Conservation (phyloP, 2,888 invertebrate species). For the Apotomis capreana region DNA sequence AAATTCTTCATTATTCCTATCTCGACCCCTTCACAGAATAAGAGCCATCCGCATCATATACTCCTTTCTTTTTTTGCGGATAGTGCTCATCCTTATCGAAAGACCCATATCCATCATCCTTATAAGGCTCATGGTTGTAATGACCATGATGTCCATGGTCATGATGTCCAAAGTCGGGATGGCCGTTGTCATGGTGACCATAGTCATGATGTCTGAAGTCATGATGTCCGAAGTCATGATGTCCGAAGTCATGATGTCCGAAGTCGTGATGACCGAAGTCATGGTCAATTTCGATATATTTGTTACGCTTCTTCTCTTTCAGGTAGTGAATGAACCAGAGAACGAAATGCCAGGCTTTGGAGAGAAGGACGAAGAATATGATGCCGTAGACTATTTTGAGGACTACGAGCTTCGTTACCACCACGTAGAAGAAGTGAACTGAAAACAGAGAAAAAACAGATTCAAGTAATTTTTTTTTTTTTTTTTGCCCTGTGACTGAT, state of each 20-base stretch:
- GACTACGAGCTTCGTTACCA: conserved; percentile 70
- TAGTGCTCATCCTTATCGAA: conserved; percentile 26
- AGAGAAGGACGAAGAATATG: conserved; percentile 64
- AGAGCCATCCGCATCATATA: conserved; percentile 75
- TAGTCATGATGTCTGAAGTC: conserved; percentile 43
- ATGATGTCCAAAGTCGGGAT: conserved; percentile 24
- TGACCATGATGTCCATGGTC: conserved; percentile 46
- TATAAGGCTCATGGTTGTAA: conserved; percentile 46
- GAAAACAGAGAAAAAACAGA: conserved; percentile 53
- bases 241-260: conserved; percentile 43
- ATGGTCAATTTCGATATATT: conserved; percentile 63
- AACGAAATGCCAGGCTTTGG: conserved; percentile 71
- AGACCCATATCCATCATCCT: conserved; percentile 37
- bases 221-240: conserved; percentile 38
- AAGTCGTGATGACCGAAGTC: conserved; percentile 39
- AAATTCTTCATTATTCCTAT: not conserved
- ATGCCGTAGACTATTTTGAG: conserved; percentile 72
- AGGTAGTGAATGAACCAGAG: conserved; percentile 73
- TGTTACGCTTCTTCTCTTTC: conserved; percentile 65
- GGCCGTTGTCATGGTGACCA: conserved; percentile 48
- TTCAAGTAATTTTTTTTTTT: not conserved
- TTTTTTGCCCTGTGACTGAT: no score
- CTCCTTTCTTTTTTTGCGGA: conserved; percentile 48
- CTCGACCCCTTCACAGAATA: conserved; percentile 61
- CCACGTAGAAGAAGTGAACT: conserved; percentile 76